Base-by-base conservation (phyloP, 2,113 vertebrate species). In the Mystacornis crossleyi region DNA sequence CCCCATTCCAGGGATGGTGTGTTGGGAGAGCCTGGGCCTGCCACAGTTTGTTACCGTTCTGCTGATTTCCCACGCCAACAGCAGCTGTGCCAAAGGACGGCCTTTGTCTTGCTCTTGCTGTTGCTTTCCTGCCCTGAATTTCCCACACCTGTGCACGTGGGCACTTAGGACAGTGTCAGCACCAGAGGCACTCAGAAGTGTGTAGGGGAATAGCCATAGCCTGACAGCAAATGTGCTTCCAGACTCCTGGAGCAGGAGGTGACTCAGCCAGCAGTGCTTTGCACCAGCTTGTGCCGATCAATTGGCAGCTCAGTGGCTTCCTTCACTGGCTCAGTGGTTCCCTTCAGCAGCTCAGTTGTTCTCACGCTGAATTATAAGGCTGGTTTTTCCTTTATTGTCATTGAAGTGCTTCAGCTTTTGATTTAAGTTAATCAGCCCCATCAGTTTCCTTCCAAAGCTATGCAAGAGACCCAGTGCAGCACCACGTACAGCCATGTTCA, bases 141-240 rank as follows among this genome's bases (percentile, higher is more conserved):
- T 43, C 55, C 36, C 43, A 51, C 81, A 23, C n/a, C 16, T 42
- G 0, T 38, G 20, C 18, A 6, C 10, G 23, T 20, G 24, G 26
- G 66, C 26, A 9, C 36, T 72, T 28, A 26, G 31, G n/a, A 6
- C 36, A 33, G 3, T 1, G 1, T 18, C 72, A 34, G 48, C 64
- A 6, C 2, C 0, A 1, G 48, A 67, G 74, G 33, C 26, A 3
- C 57, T 36, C 0, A 2, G 36, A 3, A 24, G 55, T 12, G 3
- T 6, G 45, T 1, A 23, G 0, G 0, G n/a, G 26, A 81, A 15
- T 2, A 9, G 65, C 31, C 55, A 10, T 26, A 65, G 53, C 11
- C 50, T 36, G 42, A 28, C 36, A 62, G 43, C 14, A 64, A 54
- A 51, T 5, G 4, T 53, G 18, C 62, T 77, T 66, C 16, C 28